Evolutionary conservation across 2,888 invertebrate genomes (phyloP).

Genomic region (Habrosyne pyritoides): DNA sequence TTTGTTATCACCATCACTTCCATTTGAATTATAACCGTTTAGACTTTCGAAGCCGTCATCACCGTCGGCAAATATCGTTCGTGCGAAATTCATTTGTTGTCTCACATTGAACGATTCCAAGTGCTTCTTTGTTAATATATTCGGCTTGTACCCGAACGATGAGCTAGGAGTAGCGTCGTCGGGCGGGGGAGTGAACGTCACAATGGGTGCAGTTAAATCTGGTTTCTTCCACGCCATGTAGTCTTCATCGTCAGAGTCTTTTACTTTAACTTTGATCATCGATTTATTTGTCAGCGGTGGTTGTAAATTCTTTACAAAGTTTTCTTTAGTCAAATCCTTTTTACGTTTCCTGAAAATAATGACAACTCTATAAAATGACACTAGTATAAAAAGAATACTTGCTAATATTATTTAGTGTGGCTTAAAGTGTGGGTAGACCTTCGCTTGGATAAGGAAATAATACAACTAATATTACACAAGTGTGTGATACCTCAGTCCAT

Average conservation of each 20-base stretch:
- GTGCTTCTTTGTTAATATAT: conserved; percentile 72
- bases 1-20: conserved; percentile 78
- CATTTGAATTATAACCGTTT: conserved; percentile 91
- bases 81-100: conserved; percentile 51
- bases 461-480: neutral
- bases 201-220: conserved; percentile 64
- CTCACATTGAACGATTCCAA: conserved; percentile 73
- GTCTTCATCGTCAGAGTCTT: conserved; percentile 79
- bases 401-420: neutral
- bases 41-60: conserved; percentile 95
- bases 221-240: conserved; percentile 79
- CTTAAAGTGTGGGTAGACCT: neutral
- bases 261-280: conserved; percentile 62
- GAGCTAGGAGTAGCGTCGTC: conserved; percentile 60
- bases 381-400: neutral
- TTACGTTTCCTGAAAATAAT: conserved; percentile 68
- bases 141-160: conserved; percentile 62
- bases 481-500: conserved; percentile 45
- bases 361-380: neutral
- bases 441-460: neutral
- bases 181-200: conserved; percentile 74
- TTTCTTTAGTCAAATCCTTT: conserved; percentile 67
- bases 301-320: conserved; percentile 57
- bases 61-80: conserved; percentile 75
- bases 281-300: conserved; percentile 58